Evolutionary conservation across 2,797 vertebrate genomes (phyloP), one percentile per base, ranked within the genome.

Genomic region (Sciaenops ocellatus): DNA sequence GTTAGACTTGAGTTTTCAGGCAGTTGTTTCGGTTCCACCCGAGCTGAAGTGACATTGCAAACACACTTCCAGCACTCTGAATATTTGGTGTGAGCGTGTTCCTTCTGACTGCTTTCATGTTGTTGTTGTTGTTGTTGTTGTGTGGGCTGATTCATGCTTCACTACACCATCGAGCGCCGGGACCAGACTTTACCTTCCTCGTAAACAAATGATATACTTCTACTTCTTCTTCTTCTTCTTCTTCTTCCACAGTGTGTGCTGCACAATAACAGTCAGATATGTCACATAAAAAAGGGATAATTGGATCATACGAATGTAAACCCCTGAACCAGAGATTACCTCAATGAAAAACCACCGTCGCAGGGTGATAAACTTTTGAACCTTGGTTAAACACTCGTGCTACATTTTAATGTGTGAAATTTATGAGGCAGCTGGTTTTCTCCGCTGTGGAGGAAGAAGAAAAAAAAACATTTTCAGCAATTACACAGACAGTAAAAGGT

Each of bases 401-500:
- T 70, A 3, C 30, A 64, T 84, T 70, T 85, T 41, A 80, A 82
- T 76, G 62, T 68, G 57, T 65, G 52, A 69, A 69, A 72, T 80
- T 67, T 60, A 60, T 73, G 62, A 30, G 18, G 38, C 67, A 4
- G 62, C 18, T 15, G 51, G 50, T 69, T 67, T 66, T 66, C 66
- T 75, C 26, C 46, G 71, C 62, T 66, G 34, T 22, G 46, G 30
- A 42, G 5, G 20, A 50, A 17, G 8, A 2, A 46, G 17, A 52
- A 30, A 51, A 30, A 59, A 22, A 60, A 34, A 41, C 5, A 9
- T 57, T 61, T 77, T 34, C 30, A 72, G 17, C 64, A 79, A 69
- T 83, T 77, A 69, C 59, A 68, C 65, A 69, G 78, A 87, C 55
- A 71, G 74, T 76, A 54, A 81, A 69, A 77, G 74, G 78, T 52